Percentiles rank a stretch among this genome's conserved stretches.
phyloP scores from a whole-genome alignment of 1,140 invertebrate genomes.

The Littorina saxatilis region DNA sequence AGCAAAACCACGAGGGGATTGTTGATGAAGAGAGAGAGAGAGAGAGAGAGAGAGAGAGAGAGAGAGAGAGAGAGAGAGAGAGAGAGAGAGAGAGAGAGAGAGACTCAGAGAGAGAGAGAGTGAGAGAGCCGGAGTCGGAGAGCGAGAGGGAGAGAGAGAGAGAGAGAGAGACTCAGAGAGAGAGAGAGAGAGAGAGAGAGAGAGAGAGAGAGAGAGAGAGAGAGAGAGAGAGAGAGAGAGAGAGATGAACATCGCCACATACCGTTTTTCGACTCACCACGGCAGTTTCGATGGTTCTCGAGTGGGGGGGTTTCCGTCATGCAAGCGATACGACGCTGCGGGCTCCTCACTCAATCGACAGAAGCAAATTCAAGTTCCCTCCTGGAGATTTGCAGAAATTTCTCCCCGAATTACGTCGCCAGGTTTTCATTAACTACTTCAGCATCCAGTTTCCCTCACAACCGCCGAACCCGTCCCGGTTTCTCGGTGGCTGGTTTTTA shows the following conservation, averaged over 20 bases:
- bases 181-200: constrained; percentile 34
- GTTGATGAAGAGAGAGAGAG: constrained; percentile 32
- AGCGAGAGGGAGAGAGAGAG: constrained; percentile 31
- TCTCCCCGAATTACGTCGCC: background rate
- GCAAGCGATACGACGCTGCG: constrained; percentile 17
- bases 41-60: constrained; percentile 33
- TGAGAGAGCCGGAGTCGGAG: background rate
- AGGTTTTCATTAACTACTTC: background rate
- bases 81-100: constrained; percentile 31
- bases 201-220: constrained; percentile 40
- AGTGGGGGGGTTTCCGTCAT: constrained; percentile 6
- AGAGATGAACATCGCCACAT: background rate
- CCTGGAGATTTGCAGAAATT: constrained; percentile 11
- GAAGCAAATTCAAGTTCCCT: background rate
- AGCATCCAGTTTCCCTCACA: background rate
- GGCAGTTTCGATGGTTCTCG: background rate
- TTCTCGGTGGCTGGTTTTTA: background rate
- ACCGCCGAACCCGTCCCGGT: too few species aligned
- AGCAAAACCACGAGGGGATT: constrained; percentile 26
- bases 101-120: background rate
- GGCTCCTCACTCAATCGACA: constrained; percentile 6
- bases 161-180: constrained; percentile 37
- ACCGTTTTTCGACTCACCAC: background rate
- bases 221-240: constrained; percentile 35
- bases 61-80: constrained; percentile 31